Conservation (phyloP, 1,140 invertebrate genomes). For the Brachionus rotundiformis region DNA sequence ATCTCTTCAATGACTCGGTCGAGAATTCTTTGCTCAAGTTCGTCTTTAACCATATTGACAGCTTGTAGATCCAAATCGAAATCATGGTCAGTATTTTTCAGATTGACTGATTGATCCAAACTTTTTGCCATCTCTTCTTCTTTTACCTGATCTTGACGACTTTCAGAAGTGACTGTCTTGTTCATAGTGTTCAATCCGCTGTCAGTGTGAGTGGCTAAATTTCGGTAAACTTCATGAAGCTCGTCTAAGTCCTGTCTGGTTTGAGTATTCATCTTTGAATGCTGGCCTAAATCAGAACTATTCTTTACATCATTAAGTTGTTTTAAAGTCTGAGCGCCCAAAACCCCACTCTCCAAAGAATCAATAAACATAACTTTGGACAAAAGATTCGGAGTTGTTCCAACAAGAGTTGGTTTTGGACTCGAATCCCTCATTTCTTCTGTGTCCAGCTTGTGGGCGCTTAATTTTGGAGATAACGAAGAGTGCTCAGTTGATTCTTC, state of each 20-base stretch:
- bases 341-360: not conserved
- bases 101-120: not conserved
- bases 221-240: not conserved
- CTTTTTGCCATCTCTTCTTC: not conserved
- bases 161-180: not conserved
- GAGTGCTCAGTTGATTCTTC: slow-evolving; percentile 1
- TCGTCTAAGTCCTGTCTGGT: slow-evolving; percentile 13
- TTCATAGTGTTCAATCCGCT: slow-evolving; percentile 1
- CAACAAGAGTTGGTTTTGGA: not conserved
- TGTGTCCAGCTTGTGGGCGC: not conserved
- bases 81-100: not conserved
- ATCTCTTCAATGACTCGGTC: slow-evolving; percentile 1
- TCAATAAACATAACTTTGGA: slow-evolving; percentile 44
- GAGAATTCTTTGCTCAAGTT: not conserved
- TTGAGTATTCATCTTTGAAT: slow-evolving; percentile 20
- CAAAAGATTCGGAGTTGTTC: not conserved
- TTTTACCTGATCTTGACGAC: not conserved
- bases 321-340: not conserved
- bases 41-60: not conserved
- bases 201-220: slow-evolving; percentile 18
- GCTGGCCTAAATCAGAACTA: not conserved
- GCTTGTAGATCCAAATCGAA: not conserved
- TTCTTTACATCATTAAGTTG: not conserved
- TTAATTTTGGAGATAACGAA: not conserved
- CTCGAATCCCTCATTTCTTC: not conserved